A percentile compares a stretch with the other conserved stretches of the same genome.
Evolutionary conservation across 1,140 invertebrate species (phyloP).

Genomic region (Brachionus paranguensis): DNA sequence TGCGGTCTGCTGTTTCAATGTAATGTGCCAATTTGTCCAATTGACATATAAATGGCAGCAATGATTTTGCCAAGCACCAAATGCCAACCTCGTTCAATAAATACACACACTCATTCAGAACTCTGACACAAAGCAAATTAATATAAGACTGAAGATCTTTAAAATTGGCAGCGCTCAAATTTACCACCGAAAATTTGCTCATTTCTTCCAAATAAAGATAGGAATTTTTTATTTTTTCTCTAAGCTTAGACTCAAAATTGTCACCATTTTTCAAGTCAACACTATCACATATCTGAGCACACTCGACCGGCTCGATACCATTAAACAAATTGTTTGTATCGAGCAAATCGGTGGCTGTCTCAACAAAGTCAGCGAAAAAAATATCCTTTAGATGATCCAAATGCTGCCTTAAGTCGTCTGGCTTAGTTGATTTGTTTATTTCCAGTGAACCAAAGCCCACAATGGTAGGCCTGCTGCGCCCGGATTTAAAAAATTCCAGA

Average conservation of each 20-base stretch:
- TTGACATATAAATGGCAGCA: slow-evolving; percentile 29
- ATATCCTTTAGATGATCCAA: slow-evolving; percentile 7
- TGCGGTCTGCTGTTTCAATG: not conserved
- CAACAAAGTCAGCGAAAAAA: not conserved
- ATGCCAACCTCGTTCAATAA: slow-evolving; percentile 20
- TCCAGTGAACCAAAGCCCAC: slow-evolving; percentile 1
- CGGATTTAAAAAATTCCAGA: not conserved
- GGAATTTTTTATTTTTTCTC: not conserved
- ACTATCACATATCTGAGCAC: not conserved
- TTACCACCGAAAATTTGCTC: not conserved
- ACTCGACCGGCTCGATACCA: not conserved
- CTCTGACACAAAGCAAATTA: not conserved
- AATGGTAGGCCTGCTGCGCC: not conserved
- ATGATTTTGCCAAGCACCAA: slow-evolving; percentile 15
- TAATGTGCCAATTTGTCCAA: slow-evolving; percentile 6
- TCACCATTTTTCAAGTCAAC: not conserved
- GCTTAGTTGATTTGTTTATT: not conserved
- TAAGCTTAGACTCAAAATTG: not conserved
- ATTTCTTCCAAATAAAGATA: slow-evolving; percentile 27
- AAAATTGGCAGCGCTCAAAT: not conserved
- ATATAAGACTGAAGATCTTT: not conserved
- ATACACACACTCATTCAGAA: slow-evolving; percentile 37
- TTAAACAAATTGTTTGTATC: slow-evolving; percentile 18
- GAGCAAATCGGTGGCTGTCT: slow-evolving; percentile 30
- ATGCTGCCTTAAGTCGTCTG: not conserved